Evolutionary conservation across 1,140 invertebrate species (phyloP).

Genomic region (Xylocopa sonorina): DNA sequence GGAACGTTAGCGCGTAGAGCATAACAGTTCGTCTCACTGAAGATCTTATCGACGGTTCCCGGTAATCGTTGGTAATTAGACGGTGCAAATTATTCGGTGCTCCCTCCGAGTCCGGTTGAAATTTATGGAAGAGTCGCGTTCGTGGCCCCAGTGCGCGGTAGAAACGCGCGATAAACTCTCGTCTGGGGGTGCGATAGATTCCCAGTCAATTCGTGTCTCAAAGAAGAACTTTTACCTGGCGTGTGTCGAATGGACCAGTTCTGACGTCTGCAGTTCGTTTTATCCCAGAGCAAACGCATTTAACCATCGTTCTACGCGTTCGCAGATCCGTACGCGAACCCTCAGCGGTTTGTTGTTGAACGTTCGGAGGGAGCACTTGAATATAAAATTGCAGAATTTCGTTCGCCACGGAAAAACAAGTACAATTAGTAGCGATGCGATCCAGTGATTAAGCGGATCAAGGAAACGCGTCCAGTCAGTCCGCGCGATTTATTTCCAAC

Average conservation of each 20-base stretch:
- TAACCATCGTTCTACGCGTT: too few species aligned
- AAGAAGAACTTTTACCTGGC: neutral
- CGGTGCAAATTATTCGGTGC: slow-evolving; percentile 12
- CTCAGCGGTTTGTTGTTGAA: too few species aligned
- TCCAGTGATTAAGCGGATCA: neutral
- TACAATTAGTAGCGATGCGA: too few species aligned
- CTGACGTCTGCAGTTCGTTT: too few species aligned
- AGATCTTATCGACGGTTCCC: slow-evolving; percentile 17
- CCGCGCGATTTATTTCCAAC: slow-evolving; percentile 18
- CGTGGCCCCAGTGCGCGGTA: neutral
- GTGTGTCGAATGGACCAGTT: too few species aligned
- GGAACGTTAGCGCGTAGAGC: neutral
- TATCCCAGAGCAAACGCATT: too few species aligned
- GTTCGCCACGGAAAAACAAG: too few species aligned
- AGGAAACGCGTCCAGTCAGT: neutral
- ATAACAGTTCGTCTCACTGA: neutral
- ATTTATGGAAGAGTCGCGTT: slow-evolving; percentile 6
- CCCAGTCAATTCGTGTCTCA: too few species aligned
- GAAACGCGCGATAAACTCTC: slow-evolving; percentile 11
- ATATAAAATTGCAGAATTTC: too few species aligned
- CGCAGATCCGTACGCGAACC: too few species aligned
- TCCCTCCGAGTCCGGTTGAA: neutral
- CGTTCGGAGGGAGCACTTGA: too few species aligned
- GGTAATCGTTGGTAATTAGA: slow-evolving; percentile 41
- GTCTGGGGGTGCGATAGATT: neutral